Evolutionary conservation across 2,113 vertebrate genomes (phyloP).

Genomic region (Lampris megalopsis): DNA sequence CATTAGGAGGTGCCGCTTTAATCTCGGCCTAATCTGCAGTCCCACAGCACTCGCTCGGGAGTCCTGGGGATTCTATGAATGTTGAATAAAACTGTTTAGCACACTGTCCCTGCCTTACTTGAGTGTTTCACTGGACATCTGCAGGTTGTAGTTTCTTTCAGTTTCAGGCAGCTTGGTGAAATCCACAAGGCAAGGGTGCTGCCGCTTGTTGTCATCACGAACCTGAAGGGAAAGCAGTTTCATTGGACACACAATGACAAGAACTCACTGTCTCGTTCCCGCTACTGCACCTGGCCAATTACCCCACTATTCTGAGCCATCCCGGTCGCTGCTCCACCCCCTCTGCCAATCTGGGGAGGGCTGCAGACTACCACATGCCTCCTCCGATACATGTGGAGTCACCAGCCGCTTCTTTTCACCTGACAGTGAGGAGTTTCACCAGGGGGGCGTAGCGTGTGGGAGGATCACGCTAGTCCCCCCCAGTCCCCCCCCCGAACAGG

Average conservation of each 20-base stretch:
- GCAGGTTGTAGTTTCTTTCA: slow-evolving; percentile 97
- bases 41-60: slow-evolving; percentile 22
- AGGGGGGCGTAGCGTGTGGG: too few relatives aligned
- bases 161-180: slow-evolving; percentile 96
- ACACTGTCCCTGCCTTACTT: slow-evolving; percentile 84
- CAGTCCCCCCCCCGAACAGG: too few relatives aligned
- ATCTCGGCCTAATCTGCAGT: slow-evolving; percentile 56
- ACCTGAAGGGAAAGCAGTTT: slow-evolving; percentile 77
- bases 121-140: slow-evolving; percentile 99
- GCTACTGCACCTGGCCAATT: too few relatives aligned
- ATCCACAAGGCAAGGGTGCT: slow-evolving; percentile 97
- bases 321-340: too few relatives aligned
- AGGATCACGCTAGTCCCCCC: too few relatives aligned
- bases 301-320: too few relatives aligned
- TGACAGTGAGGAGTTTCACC: too few relatives aligned
- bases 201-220: slow-evolving; percentile 97
- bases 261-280: too few relatives aligned
- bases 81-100: slow-evolving; percentile 44
- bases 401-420: too few relatives aligned
- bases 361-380: too few relatives aligned
- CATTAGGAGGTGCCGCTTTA: slow-evolving; percentile 55
- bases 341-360: too few relatives aligned
- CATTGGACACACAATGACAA: neutral
- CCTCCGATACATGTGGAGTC: too few relatives aligned
- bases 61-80: slow-evolving; percentile 19